Conservation (phyloP, 2,888 invertebrate genomes). For the Nycteola revayana region DNA sequence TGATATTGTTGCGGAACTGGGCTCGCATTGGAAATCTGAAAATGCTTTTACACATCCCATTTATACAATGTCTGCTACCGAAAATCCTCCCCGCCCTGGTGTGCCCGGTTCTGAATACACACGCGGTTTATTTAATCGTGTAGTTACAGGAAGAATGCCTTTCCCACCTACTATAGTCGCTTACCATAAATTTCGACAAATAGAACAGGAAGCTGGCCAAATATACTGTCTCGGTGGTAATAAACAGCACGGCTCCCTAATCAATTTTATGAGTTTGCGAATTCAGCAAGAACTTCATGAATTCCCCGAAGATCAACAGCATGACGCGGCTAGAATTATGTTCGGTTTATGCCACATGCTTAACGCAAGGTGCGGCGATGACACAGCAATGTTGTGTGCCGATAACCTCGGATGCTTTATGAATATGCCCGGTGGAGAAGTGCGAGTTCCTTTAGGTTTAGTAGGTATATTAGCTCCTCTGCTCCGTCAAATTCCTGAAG, state of each 20-base stretch:
- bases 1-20: conserved; percentile 89
- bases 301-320: conserved; percentile 85
- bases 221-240: conserved; percentile 83
- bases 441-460: conserved; percentile 84
- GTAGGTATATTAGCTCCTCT: conserved; percentile 85
- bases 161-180: conserved; percentile 83
- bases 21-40: conserved; percentile 86
- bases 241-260: conserved; percentile 84
- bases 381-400: conserved; percentile 69
- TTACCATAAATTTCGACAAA: conserved; percentile 84
- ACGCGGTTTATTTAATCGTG: conserved; percentile 83
- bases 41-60: conserved; percentile 73
- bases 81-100: conserved; percentile 82
- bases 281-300: conserved; percentile 86
- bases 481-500: conserved; percentile 84
- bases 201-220: conserved; percentile 84
- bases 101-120: conserved; percentile 74
- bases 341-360: conserved; percentile 84
- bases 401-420: conserved; percentile 68
- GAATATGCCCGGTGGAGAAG: conserved; percentile 82
- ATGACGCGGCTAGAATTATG: conserved; percentile 85
- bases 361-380: conserved; percentile 85
- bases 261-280: conserved; percentile 84
- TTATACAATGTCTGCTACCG: conserved; percentile 83
- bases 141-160: conserved; percentile 84